Conservation (phyloP, 2,888 invertebrate genomes). For the Lobophora halterata region DNA sequence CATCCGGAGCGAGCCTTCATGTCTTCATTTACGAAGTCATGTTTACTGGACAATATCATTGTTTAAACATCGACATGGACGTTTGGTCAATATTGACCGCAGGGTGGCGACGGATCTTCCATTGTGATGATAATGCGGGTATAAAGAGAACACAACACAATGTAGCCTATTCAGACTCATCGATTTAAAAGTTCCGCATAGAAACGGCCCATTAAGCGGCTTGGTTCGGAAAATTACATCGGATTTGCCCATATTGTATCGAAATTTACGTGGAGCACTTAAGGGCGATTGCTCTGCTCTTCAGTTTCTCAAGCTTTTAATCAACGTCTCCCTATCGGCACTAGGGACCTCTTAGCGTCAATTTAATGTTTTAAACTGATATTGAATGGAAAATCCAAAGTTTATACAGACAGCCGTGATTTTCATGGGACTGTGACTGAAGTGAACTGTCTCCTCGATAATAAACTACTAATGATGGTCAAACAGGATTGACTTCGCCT, state of each 20-base stretch:
- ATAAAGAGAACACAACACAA: conserved; percentile 34
- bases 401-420: too few species aligned
- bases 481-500: conserved; percentile 14
- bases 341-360: conserved; percentile 51
- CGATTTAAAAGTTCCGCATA: conserved; percentile 46
- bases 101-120: conserved; percentile 36
- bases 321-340: conserved; percentile 47
- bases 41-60: conserved; percentile 36
- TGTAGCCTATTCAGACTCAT: conserved; percentile 21
- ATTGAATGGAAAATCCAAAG: conserved; percentile 47
- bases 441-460: too few species aligned
- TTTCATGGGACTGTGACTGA: too few species aligned
- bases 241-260: conserved; percentile 53
- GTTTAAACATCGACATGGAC: conserved; percentile 38
- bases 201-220: conserved; percentile 56
- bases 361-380: conserved; percentile 54
- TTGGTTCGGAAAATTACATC: conserved; percentile 54
- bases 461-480: too few species aligned
- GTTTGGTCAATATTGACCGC: conserved; percentile 49
- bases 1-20: too few species aligned
- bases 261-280: conserved; percentile 51
- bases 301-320: conserved; percentile 49
- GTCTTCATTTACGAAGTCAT: conserved; percentile 33
- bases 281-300: conserved; percentile 39
- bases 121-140: conserved; percentile 49